Evolutionary conservation across 2,888 invertebrate species (phyloP).

Genomic region (Micoletzkya japonica): DNA sequence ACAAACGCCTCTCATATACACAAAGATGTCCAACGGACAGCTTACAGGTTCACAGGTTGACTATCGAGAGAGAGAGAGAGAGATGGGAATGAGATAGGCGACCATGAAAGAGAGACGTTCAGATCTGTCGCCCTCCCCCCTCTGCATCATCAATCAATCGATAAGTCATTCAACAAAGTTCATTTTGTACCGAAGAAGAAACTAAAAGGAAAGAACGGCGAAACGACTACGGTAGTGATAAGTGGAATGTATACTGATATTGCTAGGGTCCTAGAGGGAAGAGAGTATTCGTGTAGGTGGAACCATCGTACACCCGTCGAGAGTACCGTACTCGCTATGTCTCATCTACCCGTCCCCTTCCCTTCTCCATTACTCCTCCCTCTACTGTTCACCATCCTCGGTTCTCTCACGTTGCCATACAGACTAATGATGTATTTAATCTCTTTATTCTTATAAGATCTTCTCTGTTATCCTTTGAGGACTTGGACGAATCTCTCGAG

Average conservation of each 20-base stretch:
- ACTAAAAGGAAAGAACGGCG: neutral
- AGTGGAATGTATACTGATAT: too few species aligned
- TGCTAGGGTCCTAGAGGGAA: too few species aligned
- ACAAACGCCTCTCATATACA: too few species aligned
- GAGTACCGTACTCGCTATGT: neutral
- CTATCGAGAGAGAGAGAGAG: too few species aligned
- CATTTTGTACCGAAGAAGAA: constrained; percentile 19
- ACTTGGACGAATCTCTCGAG: constrained; percentile 15
- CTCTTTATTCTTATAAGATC: neutral
- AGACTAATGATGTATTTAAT: constrained; percentile 25
- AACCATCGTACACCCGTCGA: too few species aligned
- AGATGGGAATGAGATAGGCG: too few species aligned
- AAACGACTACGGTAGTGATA: too few species aligned
- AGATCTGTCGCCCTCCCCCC: too few species aligned
- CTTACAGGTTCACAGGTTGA: too few species aligned
- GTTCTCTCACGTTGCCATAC: constrained; percentile 20
- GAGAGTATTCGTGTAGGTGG: too few species aligned
- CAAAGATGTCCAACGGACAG: too few species aligned
- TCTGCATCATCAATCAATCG: constrained; percentile 13
- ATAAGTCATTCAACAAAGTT: constrained; percentile 24
- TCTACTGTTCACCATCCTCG: constrained; percentile 8
- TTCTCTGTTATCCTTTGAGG: neutral
- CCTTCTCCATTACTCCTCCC: constrained; percentile 21
- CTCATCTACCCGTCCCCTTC: neutral
- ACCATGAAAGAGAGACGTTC: too few species aligned